phyloP scores from a whole-genome alignment of 1,140 invertebrate genomes.

The Apis cerana region DNA sequence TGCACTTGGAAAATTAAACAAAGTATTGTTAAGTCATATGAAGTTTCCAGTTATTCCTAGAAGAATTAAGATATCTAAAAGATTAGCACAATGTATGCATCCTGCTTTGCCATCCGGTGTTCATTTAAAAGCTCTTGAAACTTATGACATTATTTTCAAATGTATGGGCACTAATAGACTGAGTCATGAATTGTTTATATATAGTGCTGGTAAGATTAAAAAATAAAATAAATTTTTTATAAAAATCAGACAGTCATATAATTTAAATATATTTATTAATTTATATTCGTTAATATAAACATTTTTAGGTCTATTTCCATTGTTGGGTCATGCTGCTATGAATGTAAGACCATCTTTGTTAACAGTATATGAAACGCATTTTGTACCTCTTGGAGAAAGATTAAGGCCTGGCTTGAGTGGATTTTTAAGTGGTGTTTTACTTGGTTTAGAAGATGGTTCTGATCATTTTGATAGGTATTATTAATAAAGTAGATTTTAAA shows the following conservation, averaged over 20 bases:
- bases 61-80: slow-evolving; percentile 94
- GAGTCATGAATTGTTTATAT: slow-evolving; percentile 93
- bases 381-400: slow-evolving; percentile 91
- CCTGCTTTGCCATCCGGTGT: slow-evolving; percentile 95
- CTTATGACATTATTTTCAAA: slow-evolving; percentile 96
- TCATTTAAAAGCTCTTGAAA: slow-evolving; percentile 96
- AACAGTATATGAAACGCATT: slow-evolving; percentile 95
- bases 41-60: slow-evolving; percentile 95
- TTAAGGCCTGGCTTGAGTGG: slow-evolving; percentile 93
- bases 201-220: slow-evolving; percentile 85
- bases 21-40: slow-evolving; percentile 89
- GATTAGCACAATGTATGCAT: slow-evolving; percentile 97
- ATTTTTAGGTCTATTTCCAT: slow-evolving; percentile 90
- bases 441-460: slow-evolving; percentile 94
- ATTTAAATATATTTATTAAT: background rate
- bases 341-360: slow-evolving; percentile 92
- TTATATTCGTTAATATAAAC: slow-evolving; percentile 2
- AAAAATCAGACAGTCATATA: background rate
- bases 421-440: slow-evolving; percentile 91
- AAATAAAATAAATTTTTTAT: slow-evolving; percentile 2
- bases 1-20: slow-evolving; percentile 95
- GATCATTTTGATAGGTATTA: slow-evolving; percentile 92
- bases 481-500: background rate
- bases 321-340: slow-evolving; percentile 95
- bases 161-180: slow-evolving; percentile 92